phyloP scores from a whole-genome alignment of 2,113 vertebrate genomes.

The Ochotona princeps region DNA sequence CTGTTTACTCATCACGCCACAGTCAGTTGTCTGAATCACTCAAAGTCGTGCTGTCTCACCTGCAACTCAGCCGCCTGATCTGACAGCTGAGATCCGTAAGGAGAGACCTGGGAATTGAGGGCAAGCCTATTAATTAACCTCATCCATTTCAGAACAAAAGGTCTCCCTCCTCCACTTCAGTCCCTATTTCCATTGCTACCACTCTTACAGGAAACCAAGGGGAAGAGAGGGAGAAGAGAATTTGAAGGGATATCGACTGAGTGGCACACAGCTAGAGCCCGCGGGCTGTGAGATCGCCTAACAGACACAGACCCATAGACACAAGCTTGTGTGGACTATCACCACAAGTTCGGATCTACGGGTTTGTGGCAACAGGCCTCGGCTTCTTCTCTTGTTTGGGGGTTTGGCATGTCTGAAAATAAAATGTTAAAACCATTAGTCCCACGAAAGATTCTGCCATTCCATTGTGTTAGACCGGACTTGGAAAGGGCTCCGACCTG shows the following conservation, averaged over 20 bases:
- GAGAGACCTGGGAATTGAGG: background rate
- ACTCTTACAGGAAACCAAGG: background rate
- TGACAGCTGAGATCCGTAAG: background rate
- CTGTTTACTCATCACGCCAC: background rate
- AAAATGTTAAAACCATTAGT: conserved; percentile 75
- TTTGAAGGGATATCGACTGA: background rate
- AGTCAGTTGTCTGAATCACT: background rate
- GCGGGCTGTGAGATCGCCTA: conserved; percentile 84
- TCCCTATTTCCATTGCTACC: conserved; percentile 10
- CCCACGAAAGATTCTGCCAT: conserved; percentile 44
- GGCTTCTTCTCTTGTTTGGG: conserved; percentile 81
- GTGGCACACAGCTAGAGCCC: conserved; percentile 45
- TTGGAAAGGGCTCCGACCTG: background rate
- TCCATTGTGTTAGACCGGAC: background rate
- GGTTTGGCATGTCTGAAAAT: conserved; percentile 75
- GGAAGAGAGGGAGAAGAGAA: background rate
- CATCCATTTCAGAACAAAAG: conserved; percentile 27
- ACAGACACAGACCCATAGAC: conserved; percentile 98
- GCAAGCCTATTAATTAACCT: background rate
- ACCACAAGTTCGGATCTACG: conserved; percentile 99
- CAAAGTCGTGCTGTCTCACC: background rate
- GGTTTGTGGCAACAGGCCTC: conserved; percentile 96
- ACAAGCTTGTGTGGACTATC: conserved; percentile 96
- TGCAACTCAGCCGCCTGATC: conserved; percentile 34
- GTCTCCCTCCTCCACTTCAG: background rate